Percentiles rank a stretch among this genome's conserved stretches.
phyloP scores from a whole-genome alignment of 2,888 invertebrate species.

The Sturmia bella region DNA sequence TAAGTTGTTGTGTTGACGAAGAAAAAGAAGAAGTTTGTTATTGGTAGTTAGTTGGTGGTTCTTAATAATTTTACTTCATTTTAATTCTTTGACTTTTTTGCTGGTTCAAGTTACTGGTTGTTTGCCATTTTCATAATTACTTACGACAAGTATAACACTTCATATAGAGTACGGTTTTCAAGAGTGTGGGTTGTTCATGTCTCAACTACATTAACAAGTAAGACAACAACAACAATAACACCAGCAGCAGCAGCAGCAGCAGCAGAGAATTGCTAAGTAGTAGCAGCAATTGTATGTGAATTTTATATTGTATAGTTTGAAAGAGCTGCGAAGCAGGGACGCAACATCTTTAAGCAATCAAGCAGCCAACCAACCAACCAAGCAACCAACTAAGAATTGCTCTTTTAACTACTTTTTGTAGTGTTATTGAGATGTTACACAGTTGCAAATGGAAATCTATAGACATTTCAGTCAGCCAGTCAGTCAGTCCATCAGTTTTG shows the following conservation, averaged over 20 bases:
- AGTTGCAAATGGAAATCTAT: slow-evolving; percentile 30
- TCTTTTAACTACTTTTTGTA: slow-evolving; percentile 22
- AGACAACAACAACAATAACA: slow-evolving; percentile 28
- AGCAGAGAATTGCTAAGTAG: not conserved
- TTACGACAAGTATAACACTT: slow-evolving; percentile 67
- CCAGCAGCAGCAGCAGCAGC: not conserved
- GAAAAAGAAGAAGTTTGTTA: slow-evolving; percentile 43
- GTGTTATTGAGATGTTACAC: slow-evolving; percentile 38
- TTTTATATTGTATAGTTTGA: slow-evolving; percentile 1
- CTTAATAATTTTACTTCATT: slow-evolving; percentile 48
- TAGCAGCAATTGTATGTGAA: slow-evolving; percentile 12
- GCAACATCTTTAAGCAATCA: slow-evolving; percentile 15
- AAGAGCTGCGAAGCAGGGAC: not conserved
- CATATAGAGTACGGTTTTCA: slow-evolving; percentile 53
- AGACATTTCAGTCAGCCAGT: not conserved
- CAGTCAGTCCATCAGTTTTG: not conserved
- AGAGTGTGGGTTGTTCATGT: slow-evolving; percentile 65
- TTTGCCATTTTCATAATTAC: slow-evolving; percentile 67
- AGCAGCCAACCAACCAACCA: slow-evolving; percentile 10
- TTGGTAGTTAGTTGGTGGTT: slow-evolving; percentile 50
- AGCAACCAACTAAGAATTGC: slow-evolving; percentile 34
- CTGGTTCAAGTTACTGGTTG: slow-evolving; percentile 4
- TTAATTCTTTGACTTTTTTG: slow-evolving; percentile 57
- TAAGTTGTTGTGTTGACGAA: slow-evolving; percentile 42
- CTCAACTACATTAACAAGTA: slow-evolving; percentile 48